These are phyloP conservation scores for Pimephales promelas DNA, from an alignment of 2,113 vertebrate genomes.

Conservation along the genomic window DNA sequence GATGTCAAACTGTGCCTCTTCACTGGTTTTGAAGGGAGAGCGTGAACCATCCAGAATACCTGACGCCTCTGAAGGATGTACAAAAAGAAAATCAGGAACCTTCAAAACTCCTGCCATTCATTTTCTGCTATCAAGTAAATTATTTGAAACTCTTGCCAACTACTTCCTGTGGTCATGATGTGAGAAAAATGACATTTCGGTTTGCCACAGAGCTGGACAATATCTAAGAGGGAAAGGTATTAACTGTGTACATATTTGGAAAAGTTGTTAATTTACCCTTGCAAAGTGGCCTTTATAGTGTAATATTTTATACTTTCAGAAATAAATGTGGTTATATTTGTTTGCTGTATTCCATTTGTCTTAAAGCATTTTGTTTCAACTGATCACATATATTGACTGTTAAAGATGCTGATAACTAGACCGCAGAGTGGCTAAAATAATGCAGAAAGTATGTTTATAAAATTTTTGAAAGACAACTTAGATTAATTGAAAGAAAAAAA, in stretches of 20 bases:
- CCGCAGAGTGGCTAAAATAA: background rate
- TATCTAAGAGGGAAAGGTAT: conserved; percentile 68
- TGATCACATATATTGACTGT: background rate
- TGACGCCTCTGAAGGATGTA: conserved; percentile 70
- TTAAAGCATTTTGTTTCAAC: conserved; percentile 44
- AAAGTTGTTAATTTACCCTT: conserved; percentile 76
- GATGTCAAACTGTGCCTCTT: conserved; percentile 79
- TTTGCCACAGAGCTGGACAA: conserved; percentile 73
- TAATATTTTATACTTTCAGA: conserved; percentile 84
- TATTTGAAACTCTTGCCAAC: conserved; percentile 73
- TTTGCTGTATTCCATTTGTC: conserved; percentile 68
- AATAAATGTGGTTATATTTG: conserved; percentile 85
- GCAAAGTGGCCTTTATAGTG: conserved; percentile 84
- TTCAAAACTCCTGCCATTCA: conserved; percentile 71
- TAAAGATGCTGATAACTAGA: background rate
- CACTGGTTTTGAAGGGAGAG: conserved; percentile 66
- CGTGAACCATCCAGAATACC: conserved; percentile 65
- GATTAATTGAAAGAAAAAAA: too few relatives aligned
- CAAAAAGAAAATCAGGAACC: conserved; percentile 68
- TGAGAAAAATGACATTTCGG: conserved; percentile 69
- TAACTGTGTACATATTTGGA: conserved; percentile 74
- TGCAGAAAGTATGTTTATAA: background rate
- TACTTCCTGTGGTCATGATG: conserved; percentile 74
- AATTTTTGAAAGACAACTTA: too few relatives aligned
- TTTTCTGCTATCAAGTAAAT: conserved; percentile 73